Evolutionary conservation across 2,888 invertebrate genomes (phyloP), one percentile per base, ranked within the genome.

Genomic region (Eupithecia centaureata): DNA sequence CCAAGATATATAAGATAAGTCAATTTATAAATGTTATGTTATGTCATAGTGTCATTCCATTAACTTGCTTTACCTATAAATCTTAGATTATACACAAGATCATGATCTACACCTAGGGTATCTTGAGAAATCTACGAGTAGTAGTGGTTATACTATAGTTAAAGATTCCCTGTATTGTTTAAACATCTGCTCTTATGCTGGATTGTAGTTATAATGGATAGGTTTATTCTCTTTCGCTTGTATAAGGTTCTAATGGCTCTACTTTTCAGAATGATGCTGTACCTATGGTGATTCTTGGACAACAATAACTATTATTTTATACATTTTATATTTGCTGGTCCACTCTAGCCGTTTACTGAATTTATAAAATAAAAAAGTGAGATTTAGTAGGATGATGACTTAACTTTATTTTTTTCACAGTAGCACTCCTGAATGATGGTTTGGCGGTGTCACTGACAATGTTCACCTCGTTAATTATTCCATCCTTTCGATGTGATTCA

Each of bases 381-480:
- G 35, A 15, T 15, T 8, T 15, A 3, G 4, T 13, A 35, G 35
- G 35, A 35, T 35, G 15, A 35, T 35, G 15, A 35, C 15, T 30
- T 1, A 18, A 7, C 18, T n/a, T 42, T 18, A 18, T 8, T 0
- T 2, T 7, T 66, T 73, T 59, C 61, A 63, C 51, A 68, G 73
- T 73, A 73, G 68, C 62, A 18, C 66, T 15, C 67, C 66, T 74
- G 79, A 83, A 80, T 84, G 85, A 86, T 81, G 82, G 78, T 82
- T 81, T 73, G 77, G 72, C 73, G 75, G 77, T 87, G 86, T 87
- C 87, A 86, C 75, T 75, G 79, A 70, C 84, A 84, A 67, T 76
- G 77, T 78, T 68, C 80, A 81, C 73, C 77, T 76, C 80, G 82
- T 84, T 85, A 86, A 86, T 85, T 85, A 82, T 81, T 76, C 74